phyloP scores from a whole-genome alignment of 1,140 invertebrate species.

The Archivesica marissinica region DNA sequence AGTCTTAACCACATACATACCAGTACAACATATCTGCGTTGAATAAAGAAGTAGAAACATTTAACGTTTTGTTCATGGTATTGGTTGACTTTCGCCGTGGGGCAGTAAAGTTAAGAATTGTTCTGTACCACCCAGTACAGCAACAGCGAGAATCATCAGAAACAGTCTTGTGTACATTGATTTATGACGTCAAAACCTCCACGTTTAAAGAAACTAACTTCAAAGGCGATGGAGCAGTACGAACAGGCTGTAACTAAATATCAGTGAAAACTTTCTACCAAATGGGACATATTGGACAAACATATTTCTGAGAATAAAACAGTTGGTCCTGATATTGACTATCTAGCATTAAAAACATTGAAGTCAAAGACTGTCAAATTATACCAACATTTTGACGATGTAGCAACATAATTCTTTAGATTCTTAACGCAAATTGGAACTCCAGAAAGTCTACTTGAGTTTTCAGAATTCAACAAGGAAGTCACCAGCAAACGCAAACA shows the following conservation, averaged over 20 bases:
- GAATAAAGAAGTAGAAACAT: slow-evolving; percentile 6
- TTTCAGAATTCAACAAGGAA: not conserved
- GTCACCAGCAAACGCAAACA: not conserved
- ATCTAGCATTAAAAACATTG: slow-evolving; percentile 23
- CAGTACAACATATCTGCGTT: not conserved
- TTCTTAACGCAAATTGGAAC: not conserved
- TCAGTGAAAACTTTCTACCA: not conserved
- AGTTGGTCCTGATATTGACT: not conserved
- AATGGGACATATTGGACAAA: slow-evolving; percentile 1
- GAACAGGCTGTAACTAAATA: not conserved
- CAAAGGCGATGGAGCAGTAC: slow-evolving; percentile 7
- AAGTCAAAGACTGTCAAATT: slow-evolving; percentile 17
- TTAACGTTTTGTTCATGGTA: slow-evolving; percentile 5
- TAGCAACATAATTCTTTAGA: not conserved
- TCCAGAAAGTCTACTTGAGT: not conserved
- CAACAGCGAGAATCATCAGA: not conserved
- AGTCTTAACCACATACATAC: too few species aligned
- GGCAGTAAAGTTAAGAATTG: too few species aligned
- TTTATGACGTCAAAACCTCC: slow-evolving; percentile 11
- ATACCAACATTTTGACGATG: not conserved
- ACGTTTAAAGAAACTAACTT: slow-evolving; percentile 19
- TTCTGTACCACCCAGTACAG: too few species aligned
- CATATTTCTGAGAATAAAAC: slow-evolving; percentile 8
- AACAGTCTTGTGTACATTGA: too few species aligned
- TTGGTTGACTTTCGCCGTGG: too few species aligned